Conservation (phyloP, 2,113 vertebrate species). For the Mustelus asterias region DNA sequence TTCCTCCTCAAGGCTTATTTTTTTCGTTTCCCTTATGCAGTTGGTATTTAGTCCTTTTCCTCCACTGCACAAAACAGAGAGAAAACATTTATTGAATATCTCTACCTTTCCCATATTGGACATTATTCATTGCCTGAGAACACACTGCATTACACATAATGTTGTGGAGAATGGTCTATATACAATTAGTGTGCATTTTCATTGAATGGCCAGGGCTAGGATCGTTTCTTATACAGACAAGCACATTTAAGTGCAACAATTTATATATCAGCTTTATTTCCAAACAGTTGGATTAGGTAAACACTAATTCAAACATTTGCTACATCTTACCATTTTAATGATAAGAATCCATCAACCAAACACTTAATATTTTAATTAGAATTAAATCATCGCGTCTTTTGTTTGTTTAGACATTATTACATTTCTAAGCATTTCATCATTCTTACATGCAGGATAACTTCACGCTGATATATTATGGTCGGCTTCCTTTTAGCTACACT, state of each 20-base stretch:
- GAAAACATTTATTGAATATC: background rate
- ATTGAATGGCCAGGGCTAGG: background rate
- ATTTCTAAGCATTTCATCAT: conserved; percentile 67
- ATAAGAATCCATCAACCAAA: conserved; percentile 58
- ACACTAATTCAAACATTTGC: background rate
- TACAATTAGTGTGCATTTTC: background rate
- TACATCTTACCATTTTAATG: background rate
- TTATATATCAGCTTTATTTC: background rate
- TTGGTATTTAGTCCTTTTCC: background rate
- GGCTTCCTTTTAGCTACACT: background rate
- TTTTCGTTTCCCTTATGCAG: background rate
- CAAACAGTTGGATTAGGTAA: background rate
- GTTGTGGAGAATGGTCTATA: background rate
- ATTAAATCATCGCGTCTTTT: conserved; percentile 75
- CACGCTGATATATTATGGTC: conserved; percentile 58
- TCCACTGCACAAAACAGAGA: background rate
- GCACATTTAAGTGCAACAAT: background rate
- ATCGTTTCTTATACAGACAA: too few relatives aligned
- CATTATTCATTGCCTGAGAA: background rate
- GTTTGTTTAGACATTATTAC: conserved; percentile 76
- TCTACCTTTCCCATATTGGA: background rate
- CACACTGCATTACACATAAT: background rate
- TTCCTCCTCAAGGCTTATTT: background rate
- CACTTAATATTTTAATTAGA: conserved; percentile 77
- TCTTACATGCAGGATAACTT: conserved; percentile 57